A percentile compares a stretch with the other conserved stretches of the same genome.
Conservation (phyloP, 2,888 invertebrate genomes). For the Hydriomena furcata region DNA sequence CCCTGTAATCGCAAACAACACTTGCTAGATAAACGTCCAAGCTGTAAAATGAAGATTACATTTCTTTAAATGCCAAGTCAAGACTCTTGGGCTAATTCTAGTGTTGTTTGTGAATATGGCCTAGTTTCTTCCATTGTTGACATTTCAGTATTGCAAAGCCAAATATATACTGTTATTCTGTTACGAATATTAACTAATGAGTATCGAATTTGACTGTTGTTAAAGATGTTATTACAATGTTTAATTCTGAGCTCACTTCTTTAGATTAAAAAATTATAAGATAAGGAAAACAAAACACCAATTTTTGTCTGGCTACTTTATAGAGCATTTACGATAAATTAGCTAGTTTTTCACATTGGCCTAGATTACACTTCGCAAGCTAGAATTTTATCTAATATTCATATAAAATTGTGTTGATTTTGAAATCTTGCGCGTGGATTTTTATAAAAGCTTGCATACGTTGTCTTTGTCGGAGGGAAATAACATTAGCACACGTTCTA, state of each 20-base stretch:
- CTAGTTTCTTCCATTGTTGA: conserved; percentile 8
- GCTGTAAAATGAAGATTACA: too few relatives aligned
- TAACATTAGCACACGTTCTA: too few relatives aligned
- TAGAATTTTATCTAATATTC: not conserved
- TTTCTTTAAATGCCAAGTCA: not conserved
- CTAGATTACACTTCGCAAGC: conserved; percentile 4
- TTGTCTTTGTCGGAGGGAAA: too few relatives aligned
- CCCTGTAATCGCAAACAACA: conserved; percentile 3
- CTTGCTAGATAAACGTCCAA: too few relatives aligned
- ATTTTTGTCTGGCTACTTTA: conserved; percentile 12
- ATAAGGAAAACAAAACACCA: conserved; percentile 20
- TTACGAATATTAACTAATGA: conserved; percentile 6
- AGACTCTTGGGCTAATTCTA: not conserved
- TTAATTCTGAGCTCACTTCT: not conserved
- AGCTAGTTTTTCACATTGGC: conserved; percentile 2
- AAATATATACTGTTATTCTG: too few relatives aligned
- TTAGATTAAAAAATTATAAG: conserved; percentile 1
- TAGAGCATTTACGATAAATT: not conserved
- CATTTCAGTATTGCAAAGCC: conserved; percentile 17
- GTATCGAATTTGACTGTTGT: conserved; percentile 18
- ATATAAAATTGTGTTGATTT: not conserved
- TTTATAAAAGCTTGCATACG: not conserved
- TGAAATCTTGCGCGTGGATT: not conserved
- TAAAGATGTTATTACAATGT: conserved; percentile 5
- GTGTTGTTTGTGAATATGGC: conserved; percentile 14